phyloP scores from a whole-genome alignment of 2,797 vertebrate species.

The Lerista edwardsae region DNA sequence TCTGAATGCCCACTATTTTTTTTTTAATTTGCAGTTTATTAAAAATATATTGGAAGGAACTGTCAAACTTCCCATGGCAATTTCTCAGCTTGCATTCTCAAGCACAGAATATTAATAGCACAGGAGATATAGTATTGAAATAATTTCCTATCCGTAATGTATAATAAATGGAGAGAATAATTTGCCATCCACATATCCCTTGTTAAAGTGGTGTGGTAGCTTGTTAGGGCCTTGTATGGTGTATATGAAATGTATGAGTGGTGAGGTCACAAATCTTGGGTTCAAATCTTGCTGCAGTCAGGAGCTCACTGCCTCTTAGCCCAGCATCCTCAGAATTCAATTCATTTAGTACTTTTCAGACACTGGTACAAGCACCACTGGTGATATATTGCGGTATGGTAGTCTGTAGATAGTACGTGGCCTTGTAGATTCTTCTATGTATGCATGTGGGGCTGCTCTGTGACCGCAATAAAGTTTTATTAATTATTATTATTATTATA shows the following conservation, averaged over 20 bases:
- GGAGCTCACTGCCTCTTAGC: constrained; percentile 16
- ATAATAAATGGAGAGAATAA: constrained; percentile 51
- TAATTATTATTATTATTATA: too few species aligned
- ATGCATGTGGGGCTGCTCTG: too few species aligned
- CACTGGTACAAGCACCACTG: too few species aligned
- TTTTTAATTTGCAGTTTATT: constrained; percentile 63
- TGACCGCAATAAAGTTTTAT: too few species aligned
- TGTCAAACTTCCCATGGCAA: constrained; percentile 43
- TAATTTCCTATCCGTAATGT: constrained; percentile 64
- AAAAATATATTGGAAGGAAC: constrained; percentile 64
- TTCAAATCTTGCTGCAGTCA: neutral
- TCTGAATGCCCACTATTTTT: constrained; percentile 33
- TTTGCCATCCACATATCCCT: constrained; percentile 46
- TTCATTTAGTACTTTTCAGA: too few species aligned
- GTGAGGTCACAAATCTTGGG: neutral
- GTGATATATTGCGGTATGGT: too few species aligned
- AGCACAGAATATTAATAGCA: constrained; percentile 58
- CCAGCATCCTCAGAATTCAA: constrained; percentile 10
- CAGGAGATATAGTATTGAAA: constrained; percentile 58
- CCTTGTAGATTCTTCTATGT: too few species aligned
- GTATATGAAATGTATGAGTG: neutral
- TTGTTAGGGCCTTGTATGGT: constrained; percentile 30
- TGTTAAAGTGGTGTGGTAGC: constrained; percentile 43
- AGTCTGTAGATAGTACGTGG: too few species aligned
- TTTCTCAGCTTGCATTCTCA: constrained; percentile 57